A percentile compares a stretch with the other conserved stretches of the same genome.
Conservation (phyloP, 2,113 vertebrate species). For the Brachyhypopomus occidentalis region DNA sequence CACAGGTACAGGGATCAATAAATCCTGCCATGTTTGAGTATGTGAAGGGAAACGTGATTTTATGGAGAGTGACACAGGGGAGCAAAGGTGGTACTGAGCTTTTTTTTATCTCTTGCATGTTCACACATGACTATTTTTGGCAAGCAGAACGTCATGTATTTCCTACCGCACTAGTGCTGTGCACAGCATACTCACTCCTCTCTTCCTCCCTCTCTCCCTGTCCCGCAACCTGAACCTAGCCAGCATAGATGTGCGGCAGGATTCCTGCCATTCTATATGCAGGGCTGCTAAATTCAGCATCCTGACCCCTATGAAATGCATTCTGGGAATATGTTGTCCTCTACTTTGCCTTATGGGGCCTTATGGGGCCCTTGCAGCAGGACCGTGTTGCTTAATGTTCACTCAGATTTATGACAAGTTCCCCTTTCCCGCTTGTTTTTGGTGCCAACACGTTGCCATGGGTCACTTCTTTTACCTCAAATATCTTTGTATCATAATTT, state of each 20-base stretch:
- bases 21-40: too few species aligned
- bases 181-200: conserved; percentile 12
- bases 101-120: conserved; percentile 18
- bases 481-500: too few species aligned
- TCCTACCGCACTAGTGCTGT: conserved; percentile 13
- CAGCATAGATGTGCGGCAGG: conserved; percentile 61
- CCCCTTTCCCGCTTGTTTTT: conserved; percentile 23
- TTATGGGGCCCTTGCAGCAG: conserved; percentile 62
- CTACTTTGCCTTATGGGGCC: conserved; percentile 73
- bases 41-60: not conserved
- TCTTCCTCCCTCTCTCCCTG: conserved; percentile 44
- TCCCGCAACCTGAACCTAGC: conserved; percentile 48
- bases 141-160: conserved; percentile 39
- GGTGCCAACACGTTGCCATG: not conserved
- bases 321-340: conserved; percentile 74
- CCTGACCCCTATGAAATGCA: conserved; percentile 76
- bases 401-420: conserved; percentile 44
- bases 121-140: conserved; percentile 20
- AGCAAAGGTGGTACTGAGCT: conserved; percentile 8
- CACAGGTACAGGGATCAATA: too few species aligned
- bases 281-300: conserved; percentile 72
- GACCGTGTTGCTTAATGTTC: conserved; percentile 30
- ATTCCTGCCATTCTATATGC: conserved; percentile 63
- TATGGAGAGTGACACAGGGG: not conserved
- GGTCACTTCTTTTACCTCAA: too few species aligned